Base-by-base conservation (phyloP, 2,888 invertebrate genomes). In the Epinotia bilunana region DNA sequence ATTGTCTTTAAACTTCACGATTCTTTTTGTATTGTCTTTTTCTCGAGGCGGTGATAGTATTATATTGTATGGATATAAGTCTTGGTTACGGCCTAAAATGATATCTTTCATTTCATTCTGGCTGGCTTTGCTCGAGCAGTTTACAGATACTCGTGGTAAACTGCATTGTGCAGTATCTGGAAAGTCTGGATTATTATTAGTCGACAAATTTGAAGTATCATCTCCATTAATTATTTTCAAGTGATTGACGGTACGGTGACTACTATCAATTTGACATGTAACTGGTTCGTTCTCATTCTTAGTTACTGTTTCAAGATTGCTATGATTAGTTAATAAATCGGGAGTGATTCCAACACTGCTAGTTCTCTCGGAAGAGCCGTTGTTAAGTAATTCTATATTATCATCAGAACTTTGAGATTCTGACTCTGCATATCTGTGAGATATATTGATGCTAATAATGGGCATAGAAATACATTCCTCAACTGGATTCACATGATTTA, bases 371-470 rank as follows among this genome's bases (percentile, higher is more conserved):
- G 13, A 55, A 62, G 11, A 33, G 64, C 76, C 74, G 23, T 61
- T 72, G 20, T 74, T 72, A 58, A 76, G 74, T 55, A 78, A 81
- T 55, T 92, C 92, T 73, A 90, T 83, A 81, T 92, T 94, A 79
- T 95, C 95, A 78, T 94, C 95, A 20, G 95, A 95, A 80, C 87
- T 90, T 80, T 92, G 87, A 20, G 90, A 85, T 79, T 92, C 94
- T 55, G 91, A 88, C 76, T 93, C 93, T 11, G 84, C 85, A 83
- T 94, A 95, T 67, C 93, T 89, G 78, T 95, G 95, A 1, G 95
- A 94, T 79, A 95, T 95, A 80, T 95, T 95, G 73, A 95, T 95
- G 78, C 95, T 95, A 61, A 95, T 94, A 3, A 95, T 88, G 58
- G 95, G 92, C 16, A 94, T 86, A 64, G 88, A 84, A 78, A 88